A percentile compares a stretch with the other conserved stretches of the same genome.
Conservation (phyloP, 2,797 vertebrate species). For the Coregonus suidteri region DNA sequence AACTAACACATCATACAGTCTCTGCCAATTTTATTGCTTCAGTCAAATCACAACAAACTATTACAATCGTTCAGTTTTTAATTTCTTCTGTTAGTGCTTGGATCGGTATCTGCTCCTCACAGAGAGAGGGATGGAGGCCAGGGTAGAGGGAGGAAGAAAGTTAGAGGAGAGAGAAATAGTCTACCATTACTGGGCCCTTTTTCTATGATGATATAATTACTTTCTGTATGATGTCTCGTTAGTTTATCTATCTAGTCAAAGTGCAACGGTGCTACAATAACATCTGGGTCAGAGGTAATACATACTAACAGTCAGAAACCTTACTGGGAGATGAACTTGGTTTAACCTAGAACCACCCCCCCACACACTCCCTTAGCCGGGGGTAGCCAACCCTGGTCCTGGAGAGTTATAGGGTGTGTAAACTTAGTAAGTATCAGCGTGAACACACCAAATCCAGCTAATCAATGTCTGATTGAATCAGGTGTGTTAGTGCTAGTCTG, state of each 20-base stretch:
- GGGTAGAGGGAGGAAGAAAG: not conserved
- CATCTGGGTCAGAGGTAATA: not conserved
- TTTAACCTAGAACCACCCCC: not conserved
- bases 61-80: too few species aligned
- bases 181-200: too few species aligned
- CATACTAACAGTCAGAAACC: not conserved
- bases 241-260: not conserved
- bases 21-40: not conserved
- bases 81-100: not conserved
- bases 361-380: not conserved
- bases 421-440: not conserved
- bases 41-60: not conserved
- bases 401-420: not conserved
- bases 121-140: not conserved
- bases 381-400: not conserved
- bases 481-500: not conserved
- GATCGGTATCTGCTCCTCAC: not conserved
- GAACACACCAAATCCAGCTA: not conserved
- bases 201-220: not conserved
- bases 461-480: not conserved
- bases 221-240: not conserved
- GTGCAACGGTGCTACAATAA: not conserved
- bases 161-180: too few species aligned
- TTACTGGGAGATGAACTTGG: not conserved
- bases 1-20: not conserved